Evolutionary conservation across 2,797 vertebrate species (phyloP).

Genomic region (Periparus ater): DNA sequence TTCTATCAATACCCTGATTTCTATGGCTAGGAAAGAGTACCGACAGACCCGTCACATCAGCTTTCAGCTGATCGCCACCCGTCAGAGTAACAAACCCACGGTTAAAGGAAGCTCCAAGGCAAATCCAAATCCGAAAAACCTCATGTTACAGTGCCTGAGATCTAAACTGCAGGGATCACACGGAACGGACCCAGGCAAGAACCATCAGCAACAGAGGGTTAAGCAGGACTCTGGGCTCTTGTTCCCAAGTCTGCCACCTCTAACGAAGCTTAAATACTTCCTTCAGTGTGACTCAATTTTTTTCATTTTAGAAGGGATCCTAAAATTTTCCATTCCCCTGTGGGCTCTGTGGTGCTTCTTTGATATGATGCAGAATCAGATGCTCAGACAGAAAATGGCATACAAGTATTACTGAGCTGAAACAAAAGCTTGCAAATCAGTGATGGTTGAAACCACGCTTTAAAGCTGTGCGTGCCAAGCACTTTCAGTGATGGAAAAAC

Average conservation of each 20-base stretch:
- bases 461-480: background rate
- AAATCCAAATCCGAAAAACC: background rate
- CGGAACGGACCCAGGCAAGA: background rate
- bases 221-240: background rate
- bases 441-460: background rate
- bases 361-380: background rate
- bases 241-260: background rate
- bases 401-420: background rate
- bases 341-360: background rate
- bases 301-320: background rate
- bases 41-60: fast-evolving
- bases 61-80: fast-evolving
- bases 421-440: background rate
- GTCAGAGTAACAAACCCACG: fast-evolving
- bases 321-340: background rate
- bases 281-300: background rate
- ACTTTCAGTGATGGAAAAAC: background rate
- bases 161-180: background rate
- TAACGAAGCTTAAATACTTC: background rate
- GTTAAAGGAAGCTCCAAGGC: background rate
- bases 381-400: background rate
- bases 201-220: background rate
- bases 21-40: background rate
- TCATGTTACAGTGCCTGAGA: background rate
- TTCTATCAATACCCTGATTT: background rate